Base-by-base conservation (phyloP, 2,797 vertebrate genomes). In the Coregonus ussuriensis region DNA sequence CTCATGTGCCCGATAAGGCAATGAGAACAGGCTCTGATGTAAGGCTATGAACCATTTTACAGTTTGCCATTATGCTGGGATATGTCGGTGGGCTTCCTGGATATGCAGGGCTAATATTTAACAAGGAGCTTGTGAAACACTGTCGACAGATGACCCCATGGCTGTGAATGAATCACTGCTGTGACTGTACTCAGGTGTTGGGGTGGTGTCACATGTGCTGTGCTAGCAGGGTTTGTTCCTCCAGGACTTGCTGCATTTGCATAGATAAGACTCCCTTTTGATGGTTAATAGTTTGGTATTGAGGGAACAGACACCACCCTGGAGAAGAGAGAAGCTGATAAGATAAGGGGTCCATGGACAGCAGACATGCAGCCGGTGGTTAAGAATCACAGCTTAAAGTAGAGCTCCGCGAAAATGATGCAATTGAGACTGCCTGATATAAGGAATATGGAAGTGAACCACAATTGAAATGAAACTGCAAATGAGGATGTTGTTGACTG, bases 61-160 rank as follows among this genome's bases (percentile, higher is more conserved):
- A 76, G 78, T 77, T 79, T 76, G 76, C 78, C 81, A 87, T 88
- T 84, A 87, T 81, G 56, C 82, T 67, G 82, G 82, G 83, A 83
- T 80, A 78, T 66, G 71, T 76, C 74, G 47, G 69, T 18, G 59
- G 67, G 71, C 84, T 86, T 80, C 81, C 65, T 81, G 84, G 82
- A 85, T 82, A 84, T 77, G 76, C 62, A 3, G n/a, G 74, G 85
- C 81, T 87, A 84, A 83, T 87, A 79, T 91, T 92, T 83, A 90
- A 91, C 85, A 75, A 77, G 81, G 67, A 76, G 77, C 88, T 82
- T 86, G 84, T 87, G 81, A 86, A 88, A 89, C 77, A 80, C 68
- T 84, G 81, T 81, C 56, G 80, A 71, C 80, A 86, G 80, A 88
- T 82, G 84, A 86, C 72, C 84, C 83, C 76, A 68, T 77, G 76